phyloP scores from a whole-genome alignment of 2,888 invertebrate species.

The Tricholauxania praeusta region DNA sequence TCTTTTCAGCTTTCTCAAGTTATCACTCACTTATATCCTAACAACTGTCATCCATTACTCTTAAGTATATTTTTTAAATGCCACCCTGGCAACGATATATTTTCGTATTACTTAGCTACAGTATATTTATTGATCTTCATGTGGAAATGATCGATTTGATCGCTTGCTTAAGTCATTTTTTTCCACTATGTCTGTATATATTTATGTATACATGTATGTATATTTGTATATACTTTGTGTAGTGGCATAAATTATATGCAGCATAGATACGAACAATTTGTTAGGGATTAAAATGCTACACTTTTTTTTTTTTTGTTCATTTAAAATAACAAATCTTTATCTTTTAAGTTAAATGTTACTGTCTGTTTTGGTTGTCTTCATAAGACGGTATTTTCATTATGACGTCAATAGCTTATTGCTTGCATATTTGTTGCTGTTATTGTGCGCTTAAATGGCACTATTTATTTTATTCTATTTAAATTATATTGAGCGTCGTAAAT shows the following conservation, averaged over 20 bases:
- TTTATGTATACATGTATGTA: no score
- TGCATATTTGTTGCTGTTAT: not conserved
- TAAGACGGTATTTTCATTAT: not conserved
- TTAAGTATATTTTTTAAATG: no score
- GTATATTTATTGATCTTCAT: constrained; percentile 16
- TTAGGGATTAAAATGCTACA: no score
- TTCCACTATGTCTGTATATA: not conserved
- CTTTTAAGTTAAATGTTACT: not conserved
- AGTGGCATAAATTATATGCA: no score
- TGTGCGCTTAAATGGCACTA: not conserved
- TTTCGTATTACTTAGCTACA: not conserved
- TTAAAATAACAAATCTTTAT: constrained; percentile 11
- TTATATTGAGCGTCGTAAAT: not conserved
- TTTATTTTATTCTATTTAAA: constrained; percentile 10
- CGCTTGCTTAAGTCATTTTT: constrained; percentile 9
- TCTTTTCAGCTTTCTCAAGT: no score
- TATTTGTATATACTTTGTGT: no score
- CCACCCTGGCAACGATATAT: no score
- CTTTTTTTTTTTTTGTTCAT: not conserved
- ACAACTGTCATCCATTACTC: no score
- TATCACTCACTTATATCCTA: no score
- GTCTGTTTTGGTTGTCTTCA: not conserved
- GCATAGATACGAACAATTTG: no score
- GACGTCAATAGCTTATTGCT: constrained; percentile 15
- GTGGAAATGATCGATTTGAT: constrained; percentile 27